phyloP scores from a whole-genome alignment of 2,113 vertebrate genomes.

The rat (Rattus norvegicus) region DNA sequence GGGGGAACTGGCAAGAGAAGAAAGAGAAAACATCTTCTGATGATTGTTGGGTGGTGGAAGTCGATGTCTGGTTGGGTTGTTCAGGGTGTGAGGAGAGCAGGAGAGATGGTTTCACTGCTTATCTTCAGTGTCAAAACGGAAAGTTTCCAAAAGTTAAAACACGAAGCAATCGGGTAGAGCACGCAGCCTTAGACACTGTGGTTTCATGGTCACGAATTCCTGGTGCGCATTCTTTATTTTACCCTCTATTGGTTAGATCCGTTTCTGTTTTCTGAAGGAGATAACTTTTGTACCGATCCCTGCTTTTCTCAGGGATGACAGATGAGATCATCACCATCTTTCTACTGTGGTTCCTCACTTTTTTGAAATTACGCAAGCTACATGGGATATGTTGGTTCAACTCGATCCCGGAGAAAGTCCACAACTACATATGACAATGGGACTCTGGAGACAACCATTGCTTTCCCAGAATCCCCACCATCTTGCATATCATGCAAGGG shows the following conservation, averaged over 20 bases:
- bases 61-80: not conserved
- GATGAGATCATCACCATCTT: not conserved
- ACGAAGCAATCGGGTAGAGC: not conserved
- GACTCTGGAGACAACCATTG: not conserved
- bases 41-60: not conserved
- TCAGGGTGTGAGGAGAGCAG: not conserved
- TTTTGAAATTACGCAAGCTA: not conserved
- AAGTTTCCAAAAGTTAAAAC: not conserved
- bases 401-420: not conserved
- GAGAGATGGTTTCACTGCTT: not conserved
- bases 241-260: not conserved
- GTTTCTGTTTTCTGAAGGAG: slow-evolving; percentile 36
- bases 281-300: not conserved
- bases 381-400: not conserved
- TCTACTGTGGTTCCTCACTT: not conserved
- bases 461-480: not conserved
- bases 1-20: not conserved
- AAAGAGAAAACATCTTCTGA: not conserved
- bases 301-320: not conserved
- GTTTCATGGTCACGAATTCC: not conserved
- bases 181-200: not conserved
- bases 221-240: not conserved
- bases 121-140: not conserved
- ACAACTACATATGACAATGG: not conserved
- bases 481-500: not conserved